A percentile compares a stretch with the other conserved stretches of the same genome.
Evolutionary conservation across 1,140 invertebrate species (phyloP).

Genomic region (Geopemphigus sp.): DNA sequence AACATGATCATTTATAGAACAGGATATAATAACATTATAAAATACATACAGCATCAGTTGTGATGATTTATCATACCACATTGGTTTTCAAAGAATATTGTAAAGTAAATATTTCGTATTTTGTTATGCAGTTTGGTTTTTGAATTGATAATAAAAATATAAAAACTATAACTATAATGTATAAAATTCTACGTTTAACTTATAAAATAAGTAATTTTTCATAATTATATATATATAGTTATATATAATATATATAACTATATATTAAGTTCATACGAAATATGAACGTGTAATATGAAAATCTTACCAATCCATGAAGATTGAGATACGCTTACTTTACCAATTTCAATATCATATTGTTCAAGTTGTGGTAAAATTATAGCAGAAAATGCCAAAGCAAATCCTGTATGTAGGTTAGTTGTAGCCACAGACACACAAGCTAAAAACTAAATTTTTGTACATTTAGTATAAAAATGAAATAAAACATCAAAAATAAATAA

Average conservation of each 20-base stretch:
- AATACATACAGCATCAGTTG: too few species aligned
- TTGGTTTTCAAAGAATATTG: too few species aligned
- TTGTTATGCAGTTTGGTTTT: too few species aligned
- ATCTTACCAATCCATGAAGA: constrained; percentile 59
- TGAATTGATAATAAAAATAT: too few species aligned
- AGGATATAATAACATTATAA: too few species aligned
- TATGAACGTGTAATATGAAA: background rate
- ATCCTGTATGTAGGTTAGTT: constrained; percentile 62
- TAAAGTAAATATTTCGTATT: too few species aligned
- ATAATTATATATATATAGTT: too few species aligned
- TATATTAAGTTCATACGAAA: background rate
- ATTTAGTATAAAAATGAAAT: background rate
- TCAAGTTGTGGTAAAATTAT: constrained; percentile 61
- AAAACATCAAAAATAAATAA: background rate
- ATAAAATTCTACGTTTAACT: background rate
- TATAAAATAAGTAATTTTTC: background rate
- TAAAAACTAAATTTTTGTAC: constrained; percentile 56
- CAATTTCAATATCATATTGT: constrained; percentile 54
- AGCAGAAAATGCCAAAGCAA: constrained; percentile 62
- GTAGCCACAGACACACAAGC: constrained; percentile 60
- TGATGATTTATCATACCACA: too few species aligned
- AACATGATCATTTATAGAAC: too few species aligned
- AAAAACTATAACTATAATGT: background rate
- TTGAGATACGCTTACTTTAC: constrained; percentile 56
- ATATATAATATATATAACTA: too few species aligned